Evolutionary conservation across 2,113 vertebrate genomes (phyloP).

Genomic region (pig (Sus scrofa)): DNA sequence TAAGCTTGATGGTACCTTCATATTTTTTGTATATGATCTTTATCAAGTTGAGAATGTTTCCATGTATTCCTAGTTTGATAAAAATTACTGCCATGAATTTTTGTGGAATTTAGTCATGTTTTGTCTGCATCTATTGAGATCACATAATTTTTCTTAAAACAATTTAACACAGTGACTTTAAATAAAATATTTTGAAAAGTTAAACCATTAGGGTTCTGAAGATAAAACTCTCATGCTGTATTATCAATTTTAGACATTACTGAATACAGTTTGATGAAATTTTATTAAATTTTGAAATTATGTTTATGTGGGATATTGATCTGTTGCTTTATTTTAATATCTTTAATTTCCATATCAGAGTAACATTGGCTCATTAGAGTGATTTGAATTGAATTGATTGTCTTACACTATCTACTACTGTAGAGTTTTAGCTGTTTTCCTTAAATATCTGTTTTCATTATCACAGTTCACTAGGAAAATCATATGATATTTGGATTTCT

Average conservation of each 20-base stretch:
- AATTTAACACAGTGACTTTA: background rate
- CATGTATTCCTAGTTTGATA: background rate
- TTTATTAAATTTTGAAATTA: background rate
- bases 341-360: background rate
- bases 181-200: background rate
- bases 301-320: background rate
- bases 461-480: background rate
- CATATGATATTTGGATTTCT: background rate
- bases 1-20: background rate
- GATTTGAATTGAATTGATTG: background rate
- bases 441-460: background rate
- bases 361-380: background rate
- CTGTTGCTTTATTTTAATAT: background rate
- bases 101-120: background rate
- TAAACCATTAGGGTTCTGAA: background rate
- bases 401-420: background rate
- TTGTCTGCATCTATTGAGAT: background rate
- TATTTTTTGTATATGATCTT: background rate
- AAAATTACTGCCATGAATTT: background rate
- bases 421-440: background rate
- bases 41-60: background rate
- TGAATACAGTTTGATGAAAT: background rate
- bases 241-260: background rate
- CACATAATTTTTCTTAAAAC: background rate
- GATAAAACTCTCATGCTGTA: background rate